Conservation (phyloP, 2,888 invertebrate genomes). For the Brachycybe producta region DNA sequence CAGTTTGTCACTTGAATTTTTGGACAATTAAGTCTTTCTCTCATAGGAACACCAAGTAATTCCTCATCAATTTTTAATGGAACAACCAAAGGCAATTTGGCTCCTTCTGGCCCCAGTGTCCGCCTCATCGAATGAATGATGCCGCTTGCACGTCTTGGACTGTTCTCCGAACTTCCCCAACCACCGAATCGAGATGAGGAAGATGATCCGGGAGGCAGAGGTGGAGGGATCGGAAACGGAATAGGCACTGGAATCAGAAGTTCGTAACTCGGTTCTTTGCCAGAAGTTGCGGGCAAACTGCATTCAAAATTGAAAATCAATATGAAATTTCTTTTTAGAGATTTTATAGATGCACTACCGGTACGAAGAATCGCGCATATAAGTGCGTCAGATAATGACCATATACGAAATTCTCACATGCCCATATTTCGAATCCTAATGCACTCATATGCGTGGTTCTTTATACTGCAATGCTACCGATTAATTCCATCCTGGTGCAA, state of each 20-base stretch:
- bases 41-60: neutral
- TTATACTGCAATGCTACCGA: too few relatives aligned
- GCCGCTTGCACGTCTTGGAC: constrained; percentile 10
- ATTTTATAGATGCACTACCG: constrained; percentile 4
- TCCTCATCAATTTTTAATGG: constrained; percentile 18
- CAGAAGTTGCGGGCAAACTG: constrained; percentile 14
- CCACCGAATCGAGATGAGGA: constrained; percentile 5
- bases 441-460: neutral
- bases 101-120: constrained; percentile 16
- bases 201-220: neutral
- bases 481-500: neutral
- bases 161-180: constrained; percentile 1
- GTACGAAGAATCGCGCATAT: too few relatives aligned
- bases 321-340: constrained; percentile 18
- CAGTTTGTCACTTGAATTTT: constrained; percentile 18
- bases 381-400: too few relatives aligned
- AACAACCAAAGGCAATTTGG: constrained; percentile 16
- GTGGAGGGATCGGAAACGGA: constrained; percentile 12
- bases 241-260: constrained; percentile 14
- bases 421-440: neutral
- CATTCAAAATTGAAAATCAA: neutral
- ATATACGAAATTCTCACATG: too few relatives aligned
- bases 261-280: constrained; percentile 15
- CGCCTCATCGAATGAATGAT: constrained; percentile 17
- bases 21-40: constrained; percentile 10